Base-by-base conservation (phyloP, 2,888 invertebrate species). In the Geotrupes spiniger region DNA sequence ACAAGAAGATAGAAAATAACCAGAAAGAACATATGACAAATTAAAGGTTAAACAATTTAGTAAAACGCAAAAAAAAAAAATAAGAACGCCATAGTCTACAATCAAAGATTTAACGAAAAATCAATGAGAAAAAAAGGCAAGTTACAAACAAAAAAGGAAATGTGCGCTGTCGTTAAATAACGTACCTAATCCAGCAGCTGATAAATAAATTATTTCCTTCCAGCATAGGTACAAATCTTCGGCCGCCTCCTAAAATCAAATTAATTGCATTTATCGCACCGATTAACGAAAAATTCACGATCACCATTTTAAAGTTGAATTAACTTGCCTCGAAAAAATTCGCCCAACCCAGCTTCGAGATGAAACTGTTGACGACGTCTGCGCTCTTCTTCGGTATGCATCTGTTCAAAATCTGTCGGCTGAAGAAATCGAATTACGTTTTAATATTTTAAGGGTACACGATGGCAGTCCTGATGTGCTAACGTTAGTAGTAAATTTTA, bases 201-300 rank as follows among this genome's bases (percentile, higher is more conserved):
- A 76, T 48, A 84, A 71, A 59, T 80, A 80, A 26, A 82, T 58
- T 47, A 85, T 74, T 63, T 84, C 80, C 43, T 60, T 63, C 79
- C 82, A 83, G 12, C 79, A 79, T 3, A 75, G 65, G 51, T 78
- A 71, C 28, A 85, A 65, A 67, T 85, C 85, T 59, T 79, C 78
- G 2, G 79, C 72, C 2, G 78, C 77, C 68, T 82, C 80, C 79
- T 82, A 66, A 53, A 46, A 49, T 36, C 42, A 44, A 36, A 27
- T 21, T n/a, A 14, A 28, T 21, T 42, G 14, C 15, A 21, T 21
- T 3, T 3, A 37, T 10, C 38, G 37, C 38, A 27, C 2, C 28
- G 9, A 29, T 36, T 2, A 36, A 15, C 11, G 16, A 16, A n/a
- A n/a, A n/a, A n/a, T n/a, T n/a, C n/a, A n/a, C 8, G 8, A 21